These are phyloP conservation scores for Aleiodes alternator DNA, from an alignment of 2,888 invertebrate species.

Conservation along the genomic window DNA sequence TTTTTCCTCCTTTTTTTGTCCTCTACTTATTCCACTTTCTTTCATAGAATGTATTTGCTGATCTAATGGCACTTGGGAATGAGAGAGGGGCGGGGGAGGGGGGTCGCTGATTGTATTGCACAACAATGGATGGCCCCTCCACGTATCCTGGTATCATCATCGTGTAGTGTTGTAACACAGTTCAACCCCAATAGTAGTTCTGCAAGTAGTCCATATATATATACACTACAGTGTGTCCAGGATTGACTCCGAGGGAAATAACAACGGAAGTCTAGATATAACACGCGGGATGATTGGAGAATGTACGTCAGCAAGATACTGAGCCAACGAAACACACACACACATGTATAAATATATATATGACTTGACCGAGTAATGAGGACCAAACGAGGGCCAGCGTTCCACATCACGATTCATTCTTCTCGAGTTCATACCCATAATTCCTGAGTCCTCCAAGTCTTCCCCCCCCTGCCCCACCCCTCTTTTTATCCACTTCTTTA, in stretches of 20 bases:
- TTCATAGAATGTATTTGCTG: constrained; percentile 23
- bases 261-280: constrained; percentile 43
- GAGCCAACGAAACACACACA: constrained; percentile 15
- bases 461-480: background rate
- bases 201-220: background rate
- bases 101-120: constrained; percentile 3
- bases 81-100: too few species aligned
- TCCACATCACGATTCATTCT: constrained; percentile 39
- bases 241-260: constrained; percentile 40
- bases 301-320: constrained; percentile 37
- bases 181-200: constrained; percentile 24
- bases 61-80: constrained; percentile 2
- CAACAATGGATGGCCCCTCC: constrained; percentile 26
- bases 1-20: background rate
- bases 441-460: constrained; percentile 8
- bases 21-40: background rate
- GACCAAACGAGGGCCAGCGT: constrained; percentile 36
- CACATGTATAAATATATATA: too few species aligned
- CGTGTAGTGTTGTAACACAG: background rate
- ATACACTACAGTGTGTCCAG: constrained; percentile 11
- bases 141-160: background rate
- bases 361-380: constrained; percentile 54
- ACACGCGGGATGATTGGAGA: constrained; percentile 37
- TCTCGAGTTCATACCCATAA: constrained; percentile 33
- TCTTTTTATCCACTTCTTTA: constrained; percentile 4